Evolutionary conservation across 2,113 vertebrate genomes (phyloP).

Genomic region (Thryonomys swinderianus): DNA sequence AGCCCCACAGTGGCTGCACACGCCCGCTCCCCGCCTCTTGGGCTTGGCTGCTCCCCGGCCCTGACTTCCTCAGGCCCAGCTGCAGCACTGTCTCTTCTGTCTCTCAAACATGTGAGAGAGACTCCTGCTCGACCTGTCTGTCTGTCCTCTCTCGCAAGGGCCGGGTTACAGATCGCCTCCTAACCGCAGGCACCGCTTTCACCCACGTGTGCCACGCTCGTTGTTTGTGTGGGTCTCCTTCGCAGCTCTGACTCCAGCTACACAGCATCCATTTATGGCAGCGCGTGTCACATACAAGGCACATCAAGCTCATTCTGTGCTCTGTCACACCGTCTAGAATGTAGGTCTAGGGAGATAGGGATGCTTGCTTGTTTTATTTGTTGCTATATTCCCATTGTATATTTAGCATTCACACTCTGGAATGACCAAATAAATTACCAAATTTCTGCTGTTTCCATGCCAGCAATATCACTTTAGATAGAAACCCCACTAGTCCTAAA

Average conservation of each 20-base stretch:
- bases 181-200: neutral
- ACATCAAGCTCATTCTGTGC: neutral
- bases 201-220: neutral
- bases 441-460: neutral
- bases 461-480: slow-evolving; percentile 28
- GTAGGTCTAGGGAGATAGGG: neutral
- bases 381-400: neutral
- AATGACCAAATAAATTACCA: slow-evolving; percentile 6
- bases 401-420: neutral
- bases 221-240: neutral
- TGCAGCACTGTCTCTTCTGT: neutral
- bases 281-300: neutral
- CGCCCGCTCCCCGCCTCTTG: neutral
- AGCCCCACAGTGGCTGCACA: neutral
- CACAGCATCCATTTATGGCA: neutral
- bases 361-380: neutral
- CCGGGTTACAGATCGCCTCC: neutral
- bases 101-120: neutral
- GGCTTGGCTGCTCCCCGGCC: neutral
- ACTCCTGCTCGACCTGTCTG: too few species aligned
- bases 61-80: neutral
- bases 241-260: neutral
- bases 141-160: neutral
- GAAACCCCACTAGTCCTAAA: neutral
- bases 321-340: too few species aligned